Conservation (phyloP, 2,113 vertebrate species). For the Machaerirhynchus nigripectus region DNA sequence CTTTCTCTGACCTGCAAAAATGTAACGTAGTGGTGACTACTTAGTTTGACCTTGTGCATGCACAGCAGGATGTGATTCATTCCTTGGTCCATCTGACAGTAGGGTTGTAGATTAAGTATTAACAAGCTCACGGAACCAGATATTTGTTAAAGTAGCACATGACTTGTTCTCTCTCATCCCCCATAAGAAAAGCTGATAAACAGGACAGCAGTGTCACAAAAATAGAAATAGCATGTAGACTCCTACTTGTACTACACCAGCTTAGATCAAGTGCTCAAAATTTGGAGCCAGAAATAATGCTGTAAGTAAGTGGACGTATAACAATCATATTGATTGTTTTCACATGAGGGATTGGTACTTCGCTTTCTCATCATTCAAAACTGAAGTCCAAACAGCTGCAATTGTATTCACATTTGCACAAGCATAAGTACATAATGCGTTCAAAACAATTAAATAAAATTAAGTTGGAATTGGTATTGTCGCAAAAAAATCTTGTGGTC, state of each 20-base stretch:
- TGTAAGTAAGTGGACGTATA: neutral
- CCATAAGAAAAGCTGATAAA: neutral
- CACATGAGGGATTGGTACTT: neutral
- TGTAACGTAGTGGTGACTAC: neutral
- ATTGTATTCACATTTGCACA: neutral
- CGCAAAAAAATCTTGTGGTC: neutral
- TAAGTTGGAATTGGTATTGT: rapidly evolving
- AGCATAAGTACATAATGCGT: neutral
- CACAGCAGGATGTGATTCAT: neutral
- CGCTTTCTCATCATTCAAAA: neutral
- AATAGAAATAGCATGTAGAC: neutral
- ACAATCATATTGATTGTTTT: neutral
- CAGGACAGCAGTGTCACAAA: neutral
- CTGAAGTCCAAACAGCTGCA: neutral
- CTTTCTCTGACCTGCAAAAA: neutral
- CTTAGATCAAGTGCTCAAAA: neutral
- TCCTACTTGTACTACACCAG: neutral
- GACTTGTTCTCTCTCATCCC: neutral
- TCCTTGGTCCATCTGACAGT: neutral
- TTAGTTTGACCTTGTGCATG: neutral
- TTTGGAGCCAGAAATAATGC: neutral
- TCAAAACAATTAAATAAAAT: neutral
- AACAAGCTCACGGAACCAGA: neutral
- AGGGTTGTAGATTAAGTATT: neutral
- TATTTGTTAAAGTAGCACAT: neutral